These are phyloP conservation scores for Hylaeus volcanicus DNA, from an alignment of 1,140 invertebrate genomes.

Conservation along the genomic window DNA sequence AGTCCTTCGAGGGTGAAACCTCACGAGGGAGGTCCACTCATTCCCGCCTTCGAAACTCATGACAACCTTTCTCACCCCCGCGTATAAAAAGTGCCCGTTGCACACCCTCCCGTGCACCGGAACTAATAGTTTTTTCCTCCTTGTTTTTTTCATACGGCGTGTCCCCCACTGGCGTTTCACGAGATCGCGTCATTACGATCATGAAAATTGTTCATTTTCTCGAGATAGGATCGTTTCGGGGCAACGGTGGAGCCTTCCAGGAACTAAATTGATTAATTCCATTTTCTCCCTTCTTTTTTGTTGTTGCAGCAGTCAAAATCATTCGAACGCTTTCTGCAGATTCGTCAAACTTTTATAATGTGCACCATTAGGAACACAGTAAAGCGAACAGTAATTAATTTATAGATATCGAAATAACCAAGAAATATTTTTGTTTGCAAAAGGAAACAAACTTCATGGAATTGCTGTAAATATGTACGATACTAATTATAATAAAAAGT, in stretches of 20 bases:
- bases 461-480: too few relatives aligned
- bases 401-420: too few relatives aligned
- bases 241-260: not conserved
- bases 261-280: too few relatives aligned
- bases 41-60: slow-evolving; percentile 30
- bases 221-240: not conserved
- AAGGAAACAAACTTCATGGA: too few relatives aligned
- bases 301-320: too few relatives aligned
- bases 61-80: slow-evolving; percentile 41
- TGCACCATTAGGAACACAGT: too few relatives aligned
- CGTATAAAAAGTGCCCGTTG: slow-evolving; percentile 26
- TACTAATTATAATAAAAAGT: too few relatives aligned
- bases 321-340: too few relatives aligned
- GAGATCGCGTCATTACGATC: slow-evolving; percentile 67
- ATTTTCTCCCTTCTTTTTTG: too few relatives aligned
- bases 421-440: too few relatives aligned
- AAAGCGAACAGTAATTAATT: too few relatives aligned
- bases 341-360: too few relatives aligned
- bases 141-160: slow-evolving; percentile 64
- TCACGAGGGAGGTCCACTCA: slow-evolving; percentile 50
- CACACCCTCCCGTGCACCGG: slow-evolving; percentile 57
- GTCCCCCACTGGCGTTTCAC: slow-evolving; percentile 44
- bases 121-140: slow-evolving; percentile 73
- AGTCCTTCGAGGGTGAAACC: slow-evolving; percentile 60
- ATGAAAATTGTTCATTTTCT: slow-evolving; percentile 59